These are phyloP conservation scores for Chelon labrosus DNA, from an alignment of 2,797 vertebrate species.

Conservation along the genomic window DNA sequence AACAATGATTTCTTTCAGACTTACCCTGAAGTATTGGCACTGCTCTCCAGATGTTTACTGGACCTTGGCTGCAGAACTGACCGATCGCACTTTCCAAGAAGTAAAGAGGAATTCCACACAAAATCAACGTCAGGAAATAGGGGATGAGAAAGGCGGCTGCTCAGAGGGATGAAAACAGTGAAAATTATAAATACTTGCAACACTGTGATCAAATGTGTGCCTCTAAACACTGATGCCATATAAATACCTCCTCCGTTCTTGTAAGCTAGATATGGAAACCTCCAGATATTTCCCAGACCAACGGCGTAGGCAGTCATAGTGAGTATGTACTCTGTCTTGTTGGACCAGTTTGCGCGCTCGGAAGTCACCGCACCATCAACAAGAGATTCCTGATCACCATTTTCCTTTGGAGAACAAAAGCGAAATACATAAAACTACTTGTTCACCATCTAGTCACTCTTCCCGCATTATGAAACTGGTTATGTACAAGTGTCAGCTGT, in stretches of 20 bases:
- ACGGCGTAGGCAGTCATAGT: slow-evolving; percentile 96
- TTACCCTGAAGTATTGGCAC: slow-evolving; percentile 85
- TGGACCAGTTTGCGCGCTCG: slow-evolving; percentile 93
- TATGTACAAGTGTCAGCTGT: too few relatives aligned
- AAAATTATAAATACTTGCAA: background rate
- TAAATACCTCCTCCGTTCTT: slow-evolving; percentile 93
- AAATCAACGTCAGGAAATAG: slow-evolving; percentile 79
- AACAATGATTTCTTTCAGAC: background rate
- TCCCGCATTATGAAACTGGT: too few relatives aligned
- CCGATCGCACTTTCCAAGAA: slow-evolving; percentile 84
- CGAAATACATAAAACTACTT: too few relatives aligned
- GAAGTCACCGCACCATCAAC: slow-evolving; percentile 84
- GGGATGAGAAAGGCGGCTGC: slow-evolving; percentile 85
- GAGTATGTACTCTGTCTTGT: slow-evolving; percentile 92
- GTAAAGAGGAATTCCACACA: slow-evolving; percentile 82
- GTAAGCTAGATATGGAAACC: slow-evolving; percentile 95
- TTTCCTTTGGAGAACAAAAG: too few relatives aligned
- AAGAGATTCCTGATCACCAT: slow-evolving; percentile 62
- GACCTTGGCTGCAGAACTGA: slow-evolving; percentile 87
- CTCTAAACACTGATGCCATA: slow-evolving; percentile 11
- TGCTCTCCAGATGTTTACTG: slow-evolving; percentile 81
- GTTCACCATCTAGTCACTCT: too few relatives aligned
- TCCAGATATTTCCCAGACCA: slow-evolving; percentile 96
- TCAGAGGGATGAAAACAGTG: background rate
- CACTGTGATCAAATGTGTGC: background rate